Percentiles rank a stretch among this genome's conserved stretches.
Conservation (phyloP, 2,113 vertebrate genomes). For the Myiagra hebetior region DNA sequence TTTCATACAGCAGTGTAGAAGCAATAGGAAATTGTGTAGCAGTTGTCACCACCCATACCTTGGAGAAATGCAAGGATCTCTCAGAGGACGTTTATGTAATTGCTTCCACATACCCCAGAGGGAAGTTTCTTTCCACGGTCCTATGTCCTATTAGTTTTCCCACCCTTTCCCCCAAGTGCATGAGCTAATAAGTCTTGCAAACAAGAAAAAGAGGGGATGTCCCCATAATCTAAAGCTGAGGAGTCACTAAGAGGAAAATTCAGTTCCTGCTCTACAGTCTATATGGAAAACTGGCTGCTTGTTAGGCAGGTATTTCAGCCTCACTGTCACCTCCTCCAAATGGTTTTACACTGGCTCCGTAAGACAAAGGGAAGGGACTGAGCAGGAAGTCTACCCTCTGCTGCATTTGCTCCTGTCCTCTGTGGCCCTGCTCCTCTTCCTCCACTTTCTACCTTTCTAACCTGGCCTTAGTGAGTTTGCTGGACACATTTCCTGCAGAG, state of each 20-base stretch:
- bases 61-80: slow-evolving; percentile 12
- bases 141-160: not conserved
- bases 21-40: not conserved
- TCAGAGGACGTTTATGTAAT: slow-evolving; percentile 25
- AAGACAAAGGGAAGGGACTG: not conserved
- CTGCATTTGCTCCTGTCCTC: not conserved
- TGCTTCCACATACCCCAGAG: not conserved
- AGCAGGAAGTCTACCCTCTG: not conserved
- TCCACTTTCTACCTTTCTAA: not conserved
- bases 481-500: not conserved
- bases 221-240: not conserved
- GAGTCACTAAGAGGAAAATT: not conserved
- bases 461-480: not conserved
- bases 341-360: not conserved
- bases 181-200: slow-evolving; percentile 35
- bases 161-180: slow-evolving; percentile 30
- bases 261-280: not conserved
- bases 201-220: not conserved
- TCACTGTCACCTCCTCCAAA: not conserved
- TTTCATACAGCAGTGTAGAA: not conserved
- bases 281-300: not conserved
- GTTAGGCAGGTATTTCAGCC: not conserved
- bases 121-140: not conserved
- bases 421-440: not conserved
- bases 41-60: not conserved